Evolutionary conservation across 2,888 invertebrate genomes (phyloP).

Genomic region (Euproctis similis): DNA sequence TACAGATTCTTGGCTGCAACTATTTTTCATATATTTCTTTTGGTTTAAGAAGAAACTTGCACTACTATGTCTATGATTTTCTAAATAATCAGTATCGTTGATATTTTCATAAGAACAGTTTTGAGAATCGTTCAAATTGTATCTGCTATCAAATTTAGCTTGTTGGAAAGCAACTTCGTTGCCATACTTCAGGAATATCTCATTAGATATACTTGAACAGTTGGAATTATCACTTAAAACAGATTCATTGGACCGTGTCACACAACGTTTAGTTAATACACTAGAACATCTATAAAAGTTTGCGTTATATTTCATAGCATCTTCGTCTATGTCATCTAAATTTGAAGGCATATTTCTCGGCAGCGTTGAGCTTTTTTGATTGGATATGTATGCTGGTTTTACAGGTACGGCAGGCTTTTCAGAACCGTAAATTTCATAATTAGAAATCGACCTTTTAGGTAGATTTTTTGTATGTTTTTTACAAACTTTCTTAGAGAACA

Average conservation of each 20-base stretch:
- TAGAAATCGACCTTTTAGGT: slow-evolving; percentile 82
- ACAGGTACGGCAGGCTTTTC: slow-evolving; percentile 58
- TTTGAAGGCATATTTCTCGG: slow-evolving; percentile 72
- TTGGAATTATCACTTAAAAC: slow-evolving; percentile 70
- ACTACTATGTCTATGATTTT: slow-evolving; percentile 80
- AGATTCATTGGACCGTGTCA: slow-evolving; percentile 76
- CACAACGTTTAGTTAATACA: slow-evolving; percentile 71
- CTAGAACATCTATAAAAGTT: slow-evolving; percentile 68
- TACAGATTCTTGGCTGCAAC: slow-evolving; percentile 85
- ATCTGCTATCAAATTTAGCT: slow-evolving; percentile 59
- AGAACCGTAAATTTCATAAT: slow-evolving; percentile 82
- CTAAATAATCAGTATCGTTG: slow-evolving; percentile 61
- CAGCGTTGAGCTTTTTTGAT: slow-evolving; percentile 65
- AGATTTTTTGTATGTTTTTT: slow-evolving; percentile 68
- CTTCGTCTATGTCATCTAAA: slow-evolving; percentile 72
- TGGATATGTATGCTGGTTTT: slow-evolving; percentile 48
- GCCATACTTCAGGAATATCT: slow-evolving; percentile 68
- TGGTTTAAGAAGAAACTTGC: slow-evolving; percentile 88
- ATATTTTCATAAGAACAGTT: slow-evolving; percentile 67
- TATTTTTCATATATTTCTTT: slow-evolving; percentile 76
- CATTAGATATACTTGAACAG: slow-evolving; percentile 69
- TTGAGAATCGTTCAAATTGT: slow-evolving; percentile 65
- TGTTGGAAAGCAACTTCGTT: slow-evolving; percentile 69
- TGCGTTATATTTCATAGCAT: slow-evolving; percentile 51
- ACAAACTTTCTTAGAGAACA: slow-evolving; percentile 69